phyloP scores from a whole-genome alignment of 2,113 vertebrate species.

The Siniperca chuatsi region DNA sequence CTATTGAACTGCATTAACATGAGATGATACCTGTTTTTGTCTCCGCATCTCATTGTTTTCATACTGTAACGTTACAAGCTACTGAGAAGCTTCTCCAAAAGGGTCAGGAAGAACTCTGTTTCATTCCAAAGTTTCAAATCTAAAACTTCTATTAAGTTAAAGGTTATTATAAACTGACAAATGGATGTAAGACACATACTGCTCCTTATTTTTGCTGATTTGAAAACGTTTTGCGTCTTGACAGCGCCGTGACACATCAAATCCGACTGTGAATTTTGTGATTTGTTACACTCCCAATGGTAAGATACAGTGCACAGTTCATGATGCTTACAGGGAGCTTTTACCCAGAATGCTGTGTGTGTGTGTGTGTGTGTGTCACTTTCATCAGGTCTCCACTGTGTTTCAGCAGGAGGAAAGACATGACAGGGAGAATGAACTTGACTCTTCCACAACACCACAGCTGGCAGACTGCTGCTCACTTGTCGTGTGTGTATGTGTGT shows the following conservation, averaged over 20 bases:
- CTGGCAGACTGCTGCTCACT: slow-evolving; percentile 63
- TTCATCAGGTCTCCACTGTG: slow-evolving; percentile 45
- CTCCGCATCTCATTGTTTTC: not conserved
- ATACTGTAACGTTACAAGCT: not conserved
- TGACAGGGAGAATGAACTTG: slow-evolving; percentile 56
- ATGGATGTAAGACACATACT: slow-evolving; percentile 25
- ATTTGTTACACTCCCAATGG: not conserved
- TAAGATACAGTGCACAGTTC: not conserved
- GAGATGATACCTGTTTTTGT: not conserved
- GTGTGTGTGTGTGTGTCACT: slow-evolving; percentile 18
- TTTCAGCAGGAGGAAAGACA: slow-evolving; percentile 52
- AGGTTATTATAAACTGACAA: slow-evolving; percentile 3
- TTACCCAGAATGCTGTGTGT: slow-evolving; percentile 51
- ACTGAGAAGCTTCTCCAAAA: not conserved
- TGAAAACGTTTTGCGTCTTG: slow-evolving; percentile 14
- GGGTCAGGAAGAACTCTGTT: not conserved
- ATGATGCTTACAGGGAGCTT: not conserved
- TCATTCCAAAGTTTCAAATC: slow-evolving; percentile 21
- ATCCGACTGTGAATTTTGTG: slow-evolving; percentile 15
- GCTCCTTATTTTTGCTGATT: slow-evolving; percentile 22
- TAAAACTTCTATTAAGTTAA: slow-evolving; percentile 18
- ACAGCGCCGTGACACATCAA: slow-evolving; percentile 19
- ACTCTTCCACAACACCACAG: slow-evolving; percentile 63
- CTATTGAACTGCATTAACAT: not conserved
- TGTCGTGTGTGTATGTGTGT: not conserved